Percentiles rank a stretch among this genome's conserved stretches.
Evolutionary conservation across 2,797 vertebrate genomes (phyloP).

Genomic region (Falco concolor): DNA sequence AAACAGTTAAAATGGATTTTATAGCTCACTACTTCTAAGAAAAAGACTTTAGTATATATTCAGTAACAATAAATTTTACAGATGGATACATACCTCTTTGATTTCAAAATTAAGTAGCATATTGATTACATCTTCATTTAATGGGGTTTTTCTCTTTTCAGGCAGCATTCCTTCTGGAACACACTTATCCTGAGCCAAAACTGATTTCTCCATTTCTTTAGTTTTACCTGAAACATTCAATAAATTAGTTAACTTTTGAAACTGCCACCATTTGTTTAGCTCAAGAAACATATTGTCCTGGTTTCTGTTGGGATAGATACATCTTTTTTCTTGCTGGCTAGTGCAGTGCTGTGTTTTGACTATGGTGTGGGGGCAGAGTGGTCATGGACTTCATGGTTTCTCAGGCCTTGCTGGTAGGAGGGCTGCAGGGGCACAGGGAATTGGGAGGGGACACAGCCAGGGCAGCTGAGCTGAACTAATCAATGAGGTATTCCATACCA

Average conservation of each 20-base stretch:
- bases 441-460: too few relatives aligned
- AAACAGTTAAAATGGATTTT: background rate
- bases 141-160: background rate
- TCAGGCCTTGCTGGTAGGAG: too few relatives aligned
- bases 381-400: too few relatives aligned
- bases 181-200: background rate
- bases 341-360: too few relatives aligned
- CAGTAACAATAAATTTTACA: background rate
- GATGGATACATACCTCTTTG: conserved; percentile 78
- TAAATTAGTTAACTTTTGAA: background rate
- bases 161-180: background rate
- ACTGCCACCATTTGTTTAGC: background rate
- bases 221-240: conserved; percentile 2
- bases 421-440: too few relatives aligned
- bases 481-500: too few relatives aligned
- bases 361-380: too few relatives aligned
- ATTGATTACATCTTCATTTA: conserved; percentile 75
- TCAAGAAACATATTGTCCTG: background rate
- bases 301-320: too few relatives aligned
- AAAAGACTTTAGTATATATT: background rate
- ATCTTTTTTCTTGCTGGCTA: too few relatives aligned
- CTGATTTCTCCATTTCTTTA: background rate
- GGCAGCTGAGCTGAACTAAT: too few relatives aligned
- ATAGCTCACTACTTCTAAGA: background rate
- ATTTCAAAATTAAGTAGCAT: conserved; percentile 90